phyloP scores from a whole-genome alignment of 2,113 vertebrate genomes.

The Daboia siamensis region DNA sequence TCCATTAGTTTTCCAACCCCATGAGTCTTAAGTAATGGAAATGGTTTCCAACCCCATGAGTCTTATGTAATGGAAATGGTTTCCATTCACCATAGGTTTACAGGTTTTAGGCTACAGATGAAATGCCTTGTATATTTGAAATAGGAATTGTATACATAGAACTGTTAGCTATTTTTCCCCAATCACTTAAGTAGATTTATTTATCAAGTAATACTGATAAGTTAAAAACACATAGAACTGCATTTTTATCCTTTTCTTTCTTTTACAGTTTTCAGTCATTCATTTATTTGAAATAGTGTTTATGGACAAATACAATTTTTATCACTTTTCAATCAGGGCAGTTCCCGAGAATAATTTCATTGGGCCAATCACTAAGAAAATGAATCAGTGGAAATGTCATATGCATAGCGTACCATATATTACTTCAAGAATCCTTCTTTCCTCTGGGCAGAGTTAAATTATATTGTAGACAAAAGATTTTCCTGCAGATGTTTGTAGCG shows the following conservation, averaged over 20 bases:
- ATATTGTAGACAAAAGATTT: background rate
- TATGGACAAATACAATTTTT: background rate
- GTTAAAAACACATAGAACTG: background rate
- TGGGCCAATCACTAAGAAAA: background rate
- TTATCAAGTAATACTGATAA: background rate
- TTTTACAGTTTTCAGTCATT: background rate
- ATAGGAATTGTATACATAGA: background rate
- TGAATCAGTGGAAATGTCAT: background rate
- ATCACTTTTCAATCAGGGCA: background rate
- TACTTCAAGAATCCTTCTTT: background rate
- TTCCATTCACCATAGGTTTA: background rate
- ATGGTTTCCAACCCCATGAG: no score
- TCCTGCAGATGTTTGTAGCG: background rate
- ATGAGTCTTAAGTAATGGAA: background rate
- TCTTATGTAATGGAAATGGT: background rate
- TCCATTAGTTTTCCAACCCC: background rate
- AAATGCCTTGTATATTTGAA: background rate
- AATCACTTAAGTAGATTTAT: background rate
- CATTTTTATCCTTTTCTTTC: background rate
- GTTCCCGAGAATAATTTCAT: background rate
- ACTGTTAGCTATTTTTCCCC: slow-evolving; percentile 8
- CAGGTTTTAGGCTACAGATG: background rate
- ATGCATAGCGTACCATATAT: background rate
- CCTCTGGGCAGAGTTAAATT: background rate
- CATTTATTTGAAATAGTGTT: background rate